Evolutionary conservation across 2,888 invertebrate genomes (phyloP).

Genomic region (Cremastinae sp.): DNA sequence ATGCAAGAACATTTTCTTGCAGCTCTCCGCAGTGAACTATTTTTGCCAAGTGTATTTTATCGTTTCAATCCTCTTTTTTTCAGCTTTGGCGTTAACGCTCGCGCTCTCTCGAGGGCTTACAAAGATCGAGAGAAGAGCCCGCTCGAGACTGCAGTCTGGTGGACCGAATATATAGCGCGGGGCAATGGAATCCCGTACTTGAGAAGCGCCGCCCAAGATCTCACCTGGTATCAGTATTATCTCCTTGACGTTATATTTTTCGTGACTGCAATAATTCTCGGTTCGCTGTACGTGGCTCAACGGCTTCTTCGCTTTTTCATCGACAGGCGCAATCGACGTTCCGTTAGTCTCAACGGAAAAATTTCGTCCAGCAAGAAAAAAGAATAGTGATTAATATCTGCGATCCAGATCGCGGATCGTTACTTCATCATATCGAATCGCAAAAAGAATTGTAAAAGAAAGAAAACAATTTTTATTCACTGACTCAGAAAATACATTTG

Average conservation of each 20-base stretch:
- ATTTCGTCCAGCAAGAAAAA: constrained; percentile 23
- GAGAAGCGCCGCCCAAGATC: constrained; percentile 63
- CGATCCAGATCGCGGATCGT: neutral
- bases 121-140: constrained; percentile 63
- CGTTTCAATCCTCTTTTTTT: constrained; percentile 25
- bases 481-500: too few species aligned
- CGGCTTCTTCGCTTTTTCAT: constrained; percentile 53
- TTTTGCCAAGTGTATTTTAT: neutral
- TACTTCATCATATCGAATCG: neutral
- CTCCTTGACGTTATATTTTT: constrained; percentile 64
- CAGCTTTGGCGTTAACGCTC: constrained; percentile 63
- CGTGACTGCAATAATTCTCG: constrained; percentile 40
- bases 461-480: too few species aligned
- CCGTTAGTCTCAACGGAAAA: neutral
- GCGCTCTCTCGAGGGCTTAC: constrained; percentile 63
- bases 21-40: neutral
- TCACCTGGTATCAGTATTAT: constrained; percentile 69
- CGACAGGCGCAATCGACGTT: neutral
- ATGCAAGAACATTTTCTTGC: neutral
- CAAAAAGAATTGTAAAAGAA: too few species aligned
- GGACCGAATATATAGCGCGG: constrained; percentile 65
- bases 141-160: constrained; percentile 66
- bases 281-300: constrained; percentile 54
- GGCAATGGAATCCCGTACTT: constrained; percentile 63
- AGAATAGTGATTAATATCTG: constrained; percentile 21